Conservation (phyloP, 1,140 invertebrate species). For the Helicoverpa armigera region DNA sequence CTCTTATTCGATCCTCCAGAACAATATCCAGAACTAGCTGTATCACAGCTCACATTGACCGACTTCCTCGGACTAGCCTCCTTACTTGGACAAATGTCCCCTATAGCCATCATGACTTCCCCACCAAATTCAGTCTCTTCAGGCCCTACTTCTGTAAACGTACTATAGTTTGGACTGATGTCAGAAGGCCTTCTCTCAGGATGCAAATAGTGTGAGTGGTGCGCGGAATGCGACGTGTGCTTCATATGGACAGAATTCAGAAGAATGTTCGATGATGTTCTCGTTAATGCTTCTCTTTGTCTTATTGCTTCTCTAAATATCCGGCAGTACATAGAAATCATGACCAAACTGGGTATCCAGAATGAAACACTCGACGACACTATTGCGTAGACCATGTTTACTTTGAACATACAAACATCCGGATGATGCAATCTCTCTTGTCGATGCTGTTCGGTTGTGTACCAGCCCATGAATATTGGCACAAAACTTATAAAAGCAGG, state of each 20-base stretch:
- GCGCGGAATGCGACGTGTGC: slow-evolving; percentile 89
- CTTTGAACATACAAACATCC: slow-evolving; percentile 94
- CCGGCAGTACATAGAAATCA: slow-evolving; percentile 96
- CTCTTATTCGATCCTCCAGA: slow-evolving; percentile 83
- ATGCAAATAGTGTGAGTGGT: slow-evolving; percentile 90
- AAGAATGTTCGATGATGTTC: slow-evolving; percentile 93
- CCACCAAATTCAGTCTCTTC: slow-evolving; percentile 89
- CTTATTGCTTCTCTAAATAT: slow-evolving; percentile 96
- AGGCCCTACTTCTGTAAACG: slow-evolving; percentile 89
- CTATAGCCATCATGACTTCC: slow-evolving; percentile 76
- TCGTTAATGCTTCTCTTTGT: slow-evolving; percentile 94
- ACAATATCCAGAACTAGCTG: slow-evolving; percentile 84
- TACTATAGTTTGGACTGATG: slow-evolving; percentile 88
- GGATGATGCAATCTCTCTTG: slow-evolving; percentile 90
- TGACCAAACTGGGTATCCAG: slow-evolving; percentile 97
- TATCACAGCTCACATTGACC: slow-evolving; percentile 84
- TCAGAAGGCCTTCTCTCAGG: slow-evolving; percentile 88
- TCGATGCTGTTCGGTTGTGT: slow-evolving; percentile 93
- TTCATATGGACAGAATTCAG: slow-evolving; percentile 94
- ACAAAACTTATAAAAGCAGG: slow-evolving; percentile 98
- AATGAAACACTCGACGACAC: slow-evolving; percentile 97
- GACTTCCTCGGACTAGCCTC: slow-evolving; percentile 84
- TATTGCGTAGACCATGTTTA: slow-evolving; percentile 95
- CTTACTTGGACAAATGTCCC: slow-evolving; percentile 81
- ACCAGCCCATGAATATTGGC: slow-evolving; percentile 97